These are phyloP conservation scores for Campaea margaritaria DNA, from an alignment of 2,888 invertebrate genomes.

Conservation along the genomic window DNA sequence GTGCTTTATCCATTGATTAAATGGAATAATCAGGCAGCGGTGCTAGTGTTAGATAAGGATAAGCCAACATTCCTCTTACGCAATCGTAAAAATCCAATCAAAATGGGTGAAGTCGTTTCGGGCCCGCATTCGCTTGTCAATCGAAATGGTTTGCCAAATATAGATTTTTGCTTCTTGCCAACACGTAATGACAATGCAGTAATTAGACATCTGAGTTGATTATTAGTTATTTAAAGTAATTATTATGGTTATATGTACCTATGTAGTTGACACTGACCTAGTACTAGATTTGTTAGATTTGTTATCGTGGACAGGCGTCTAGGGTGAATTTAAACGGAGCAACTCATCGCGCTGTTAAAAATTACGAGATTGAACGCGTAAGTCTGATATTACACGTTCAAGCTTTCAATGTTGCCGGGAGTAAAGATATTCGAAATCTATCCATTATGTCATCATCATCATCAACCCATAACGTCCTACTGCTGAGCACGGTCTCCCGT, in stretches of 20 bases:
- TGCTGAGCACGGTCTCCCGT: too few relatives aligned
- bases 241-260: neutral
- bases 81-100: conserved; percentile 36
- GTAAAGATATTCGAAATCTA: too few relatives aligned
- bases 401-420: too few relatives aligned
- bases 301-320: too few relatives aligned
- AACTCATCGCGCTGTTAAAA: too few relatives aligned
- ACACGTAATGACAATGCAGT: conserved; percentile 47
- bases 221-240: neutral
- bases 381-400: too few relatives aligned
- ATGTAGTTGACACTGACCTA: conserved; percentile 6
- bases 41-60: conserved; percentile 67
- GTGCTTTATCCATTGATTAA: neutral
- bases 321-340: too few relatives aligned
- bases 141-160: conserved; percentile 59
- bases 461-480: too few relatives aligned
- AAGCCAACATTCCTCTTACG: conserved; percentile 64
- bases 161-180: conserved; percentile 65
- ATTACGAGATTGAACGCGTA: too few relatives aligned
- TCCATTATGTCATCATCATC: too few relatives aligned
- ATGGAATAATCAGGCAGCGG: conserved; percentile 51
- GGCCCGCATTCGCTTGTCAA: conserved; percentile 46
- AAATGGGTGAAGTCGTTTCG: conserved; percentile 35
- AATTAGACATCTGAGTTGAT: conserved; percentile 10
- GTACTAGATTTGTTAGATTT: too few relatives aligned